These are phyloP conservation scores for Leptocoma aspasia DNA, from an alignment of 2,113 vertebrate species.

Conservation along the genomic window DNA sequence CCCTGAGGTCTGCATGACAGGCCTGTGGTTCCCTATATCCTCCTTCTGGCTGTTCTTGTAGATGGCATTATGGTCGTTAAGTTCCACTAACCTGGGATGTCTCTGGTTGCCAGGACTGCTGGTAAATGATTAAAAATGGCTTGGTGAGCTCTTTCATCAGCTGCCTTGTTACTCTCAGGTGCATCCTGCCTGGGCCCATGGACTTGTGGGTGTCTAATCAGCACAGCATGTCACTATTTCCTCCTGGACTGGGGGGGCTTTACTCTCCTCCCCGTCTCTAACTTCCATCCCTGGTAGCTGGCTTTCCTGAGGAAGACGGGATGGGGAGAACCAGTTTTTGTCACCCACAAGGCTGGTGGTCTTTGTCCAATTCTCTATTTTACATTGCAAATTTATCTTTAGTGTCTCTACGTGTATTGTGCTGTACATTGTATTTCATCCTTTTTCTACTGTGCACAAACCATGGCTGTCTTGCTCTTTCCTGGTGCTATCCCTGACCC, in stretches of 20 bases:
- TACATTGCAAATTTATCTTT: background rate
- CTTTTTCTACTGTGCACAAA: background rate
- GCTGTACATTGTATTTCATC: background rate
- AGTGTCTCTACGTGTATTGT: background rate
- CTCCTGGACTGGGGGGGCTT: background rate
- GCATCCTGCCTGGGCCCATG: background rate
- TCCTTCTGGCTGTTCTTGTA: background rate
- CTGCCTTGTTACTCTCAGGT: background rate
- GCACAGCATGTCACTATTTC: background rate
- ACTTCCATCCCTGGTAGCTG: background rate
- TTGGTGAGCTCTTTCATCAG: background rate
- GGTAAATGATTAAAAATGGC: background rate
- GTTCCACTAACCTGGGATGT: background rate
- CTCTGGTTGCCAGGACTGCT: background rate
- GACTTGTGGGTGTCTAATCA: background rate
- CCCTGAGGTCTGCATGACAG: background rate
- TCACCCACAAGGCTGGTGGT: background rate
- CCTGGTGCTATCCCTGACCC: no score
- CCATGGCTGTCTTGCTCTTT: background rate
- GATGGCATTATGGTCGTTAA: rapidly evolving
- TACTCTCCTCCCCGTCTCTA: background rate
- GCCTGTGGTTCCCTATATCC: rapidly evolving
- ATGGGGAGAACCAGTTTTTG: background rate
- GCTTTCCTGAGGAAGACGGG: background rate
- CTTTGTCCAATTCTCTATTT: background rate